A percentile compares a stretch with the other conserved stretches of the same genome.
phyloP scores from a whole-genome alignment of 1,140 invertebrate genomes.

The Drosophila ananassae region DNA sequence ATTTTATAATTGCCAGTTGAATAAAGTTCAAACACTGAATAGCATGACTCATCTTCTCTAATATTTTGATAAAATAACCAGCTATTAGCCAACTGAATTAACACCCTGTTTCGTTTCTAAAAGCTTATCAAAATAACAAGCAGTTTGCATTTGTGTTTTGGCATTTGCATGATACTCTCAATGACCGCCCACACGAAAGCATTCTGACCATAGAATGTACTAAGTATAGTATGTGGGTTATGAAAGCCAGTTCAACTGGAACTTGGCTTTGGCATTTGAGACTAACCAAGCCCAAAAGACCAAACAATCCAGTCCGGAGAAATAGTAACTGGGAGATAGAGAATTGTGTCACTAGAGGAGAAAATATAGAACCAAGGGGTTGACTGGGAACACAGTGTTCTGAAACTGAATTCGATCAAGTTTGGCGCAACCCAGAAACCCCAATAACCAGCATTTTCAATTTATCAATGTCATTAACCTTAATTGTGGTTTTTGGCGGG shows the following conservation, averaged over 20 bases:
- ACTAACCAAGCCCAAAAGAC: conserved; percentile 37
- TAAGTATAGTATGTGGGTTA: background rate
- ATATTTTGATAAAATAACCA: background rate
- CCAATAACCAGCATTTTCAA: conserved; percentile 69
- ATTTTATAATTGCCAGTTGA: background rate
- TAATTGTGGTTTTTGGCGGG: conserved; percentile 53
- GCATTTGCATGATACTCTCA: conserved; percentile 31
- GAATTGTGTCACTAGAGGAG: conserved; percentile 31
- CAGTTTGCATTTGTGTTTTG: conserved; percentile 29
- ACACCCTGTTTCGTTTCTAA: conserved; percentile 22
- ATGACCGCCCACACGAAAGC: conserved; percentile 18
- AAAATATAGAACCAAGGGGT: background rate
- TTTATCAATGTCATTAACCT: conserved; percentile 76
- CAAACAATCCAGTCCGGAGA: conserved; percentile 16
- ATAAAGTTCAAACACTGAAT: conserved; percentile 1
- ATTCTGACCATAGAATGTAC: conserved; percentile 26
- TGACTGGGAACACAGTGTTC: background rate
- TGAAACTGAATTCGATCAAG: conserved; percentile 53
- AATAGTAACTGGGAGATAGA: too few relatives aligned
- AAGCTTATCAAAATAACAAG: conserved; percentile 31
- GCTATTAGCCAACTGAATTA: background rate
- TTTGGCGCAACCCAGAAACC: conserved; percentile 65
- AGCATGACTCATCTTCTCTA: background rate
- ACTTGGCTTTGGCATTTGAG: conserved; percentile 8
- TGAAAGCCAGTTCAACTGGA: conserved; percentile 29